Evolutionary conservation across 2,797 vertebrate species (phyloP), one percentile per base, ranked within the genome.

Genomic region (Rhynchotus rufescens): DNA sequence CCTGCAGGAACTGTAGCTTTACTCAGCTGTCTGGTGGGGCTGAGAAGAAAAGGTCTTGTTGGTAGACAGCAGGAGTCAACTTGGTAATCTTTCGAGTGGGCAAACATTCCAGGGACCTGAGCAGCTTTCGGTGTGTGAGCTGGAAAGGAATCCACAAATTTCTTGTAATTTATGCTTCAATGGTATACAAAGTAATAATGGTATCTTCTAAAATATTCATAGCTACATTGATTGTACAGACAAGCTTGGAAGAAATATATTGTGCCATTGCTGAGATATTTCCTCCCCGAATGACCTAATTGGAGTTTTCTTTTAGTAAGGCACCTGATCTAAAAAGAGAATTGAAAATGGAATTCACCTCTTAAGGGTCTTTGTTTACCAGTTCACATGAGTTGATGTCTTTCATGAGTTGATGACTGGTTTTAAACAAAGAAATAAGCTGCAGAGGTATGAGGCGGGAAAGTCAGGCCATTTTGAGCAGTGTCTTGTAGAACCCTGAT

Each of bases 101-200:
- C 23, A 36, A 52, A 23, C 5, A 34, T 36, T 6, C 25, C n/a
- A 4, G 7, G 13, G 6, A 21, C 60, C 20, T 34, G 42, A 64
- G 14, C 25, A 76, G 7, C 60, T 80, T 8, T 47, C 23, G 56
- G 20, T 10, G 5, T 30, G 23, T 2, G 5, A 62, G 16, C 59
- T 73, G 26, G 25, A 49, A 62, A 56, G 25, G 28, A 69, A 45
- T 21, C 12, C 1, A 12, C 4, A 13, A 2, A 0, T 5, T 8
- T 62, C 21, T 67, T 6, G 7, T 23, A 71, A 36, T 10, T 51
- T 75, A 30, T 66, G 4, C 6, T 85, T 83, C 12, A 2, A 59
- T 80, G 62, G 23, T 83, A 66, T 66, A 26, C 62, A 78, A 92
- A 52, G 26, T 8, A 49, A 66, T 30, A 47, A 47, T 13, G 13